Evolutionary conservation across 2,888 invertebrate species (phyloP).

Genomic region (Abrostola tripartita): DNA sequence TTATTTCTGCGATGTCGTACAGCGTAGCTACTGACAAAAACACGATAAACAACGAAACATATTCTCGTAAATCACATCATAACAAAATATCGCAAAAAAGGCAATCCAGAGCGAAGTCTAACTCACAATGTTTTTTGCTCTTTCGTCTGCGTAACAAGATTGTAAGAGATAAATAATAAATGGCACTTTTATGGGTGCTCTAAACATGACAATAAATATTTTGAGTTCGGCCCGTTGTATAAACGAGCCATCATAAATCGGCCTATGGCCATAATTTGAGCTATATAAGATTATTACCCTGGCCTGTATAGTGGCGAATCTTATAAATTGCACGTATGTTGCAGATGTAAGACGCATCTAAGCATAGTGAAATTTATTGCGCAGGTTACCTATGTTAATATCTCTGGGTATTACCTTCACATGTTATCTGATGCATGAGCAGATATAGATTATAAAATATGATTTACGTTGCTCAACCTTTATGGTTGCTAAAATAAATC

Average conservation of each 20-base stretch:
- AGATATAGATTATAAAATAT: slow-evolving; percentile 30
- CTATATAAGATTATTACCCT: slow-evolving; percentile 35
- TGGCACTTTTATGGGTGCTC: slow-evolving; percentile 48
- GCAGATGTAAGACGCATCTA: slow-evolving; percentile 37
- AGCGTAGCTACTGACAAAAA: slow-evolving; percentile 19
- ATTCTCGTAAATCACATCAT: slow-evolving; percentile 44
- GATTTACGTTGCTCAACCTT: slow-evolving; percentile 33
- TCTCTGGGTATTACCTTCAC: slow-evolving; percentile 23
- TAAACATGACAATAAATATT: slow-evolving; percentile 53
- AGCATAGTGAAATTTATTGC: slow-evolving; percentile 47
- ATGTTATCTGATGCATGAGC: slow-evolving; percentile 29
- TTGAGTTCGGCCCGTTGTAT: slow-evolving; percentile 42
- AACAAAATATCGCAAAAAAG: slow-evolving; percentile 44
- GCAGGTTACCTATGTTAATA: slow-evolving; percentile 32
- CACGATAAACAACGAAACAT: slow-evolving; percentile 36
- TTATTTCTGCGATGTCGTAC: slow-evolving; percentile 1
- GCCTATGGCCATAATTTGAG: slow-evolving; percentile 29
- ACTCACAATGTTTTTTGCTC: slow-evolving; percentile 38
- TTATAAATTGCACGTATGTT: slow-evolving; percentile 42
- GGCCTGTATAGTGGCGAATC: slow-evolving; percentile 39
- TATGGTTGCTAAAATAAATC: slow-evolving; percentile 1
- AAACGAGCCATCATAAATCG: slow-evolving; percentile 45
- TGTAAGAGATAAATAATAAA: slow-evolving; percentile 52
- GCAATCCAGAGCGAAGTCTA: slow-evolving; percentile 29
- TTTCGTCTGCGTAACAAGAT: slow-evolving; percentile 36